Percentiles rank a stretch among this genome's conserved stretches.
phyloP scores from a whole-genome alignment of 2,797 vertebrate species.

The Enteromius thamalakanensis region DNA sequence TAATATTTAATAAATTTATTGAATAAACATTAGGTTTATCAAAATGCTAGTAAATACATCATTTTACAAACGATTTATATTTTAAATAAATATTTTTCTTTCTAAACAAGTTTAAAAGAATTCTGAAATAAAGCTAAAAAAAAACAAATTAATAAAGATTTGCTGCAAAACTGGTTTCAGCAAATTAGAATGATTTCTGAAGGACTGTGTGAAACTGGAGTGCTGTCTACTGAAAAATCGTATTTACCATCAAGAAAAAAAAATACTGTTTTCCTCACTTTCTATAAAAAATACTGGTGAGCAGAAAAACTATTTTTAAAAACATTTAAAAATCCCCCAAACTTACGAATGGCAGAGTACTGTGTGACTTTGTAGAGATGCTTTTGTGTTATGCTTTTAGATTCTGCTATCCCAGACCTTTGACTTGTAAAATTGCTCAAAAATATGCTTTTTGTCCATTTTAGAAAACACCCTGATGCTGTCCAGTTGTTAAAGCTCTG shows the following conservation, averaged over 20 bases:
- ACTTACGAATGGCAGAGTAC: not conserved
- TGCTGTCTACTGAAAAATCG: not conserved
- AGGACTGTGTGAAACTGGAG: not conserved
- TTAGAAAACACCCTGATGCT: not conserved
- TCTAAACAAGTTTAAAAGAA: too few species aligned
- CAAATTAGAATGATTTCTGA: too few species aligned
- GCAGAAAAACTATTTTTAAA: not conserved
- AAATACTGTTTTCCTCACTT: not conserved
- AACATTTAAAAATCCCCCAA: not conserved
- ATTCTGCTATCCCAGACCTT: not conserved
- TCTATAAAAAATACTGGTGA: not conserved
- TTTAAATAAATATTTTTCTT: too few species aligned
- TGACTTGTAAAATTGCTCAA: not conserved
- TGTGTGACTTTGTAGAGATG: not conserved
- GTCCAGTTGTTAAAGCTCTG: not conserved
- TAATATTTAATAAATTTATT: not conserved
- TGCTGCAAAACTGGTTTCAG: too few species aligned
- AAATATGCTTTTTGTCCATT: not conserved
- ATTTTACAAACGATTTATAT: too few species aligned
- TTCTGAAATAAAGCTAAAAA: too few species aligned
- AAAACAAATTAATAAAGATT: too few species aligned
- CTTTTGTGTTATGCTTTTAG: not conserved
- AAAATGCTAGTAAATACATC: too few species aligned
- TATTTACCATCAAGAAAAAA: not conserved
- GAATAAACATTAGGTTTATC: too few species aligned